Base-by-base conservation (phyloP, 30 jellyfish, hydroid and myxozoan genomes). In the Haliclystus octoradiatus region DNA sequence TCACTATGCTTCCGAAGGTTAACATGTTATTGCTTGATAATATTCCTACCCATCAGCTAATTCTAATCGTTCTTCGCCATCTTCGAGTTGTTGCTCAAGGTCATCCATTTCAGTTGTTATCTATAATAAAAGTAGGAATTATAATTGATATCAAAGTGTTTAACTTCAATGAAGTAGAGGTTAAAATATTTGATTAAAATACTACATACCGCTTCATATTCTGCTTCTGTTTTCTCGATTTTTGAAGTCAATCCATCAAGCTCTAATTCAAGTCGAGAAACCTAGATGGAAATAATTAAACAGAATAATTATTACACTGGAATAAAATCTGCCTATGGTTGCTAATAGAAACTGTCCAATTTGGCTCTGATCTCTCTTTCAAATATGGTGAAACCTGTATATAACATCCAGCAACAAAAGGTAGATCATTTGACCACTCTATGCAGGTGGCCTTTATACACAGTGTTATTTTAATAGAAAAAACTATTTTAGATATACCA, bases 181-280 rank as follows among this genome's bases (percentile, higher is more conserved):
- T n/a, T n/a, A n/a, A n/a, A n/a, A n/a, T n/a, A n/a, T n/a, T n/a
- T n/a, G n/a, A n/a, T n/a, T n/a, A n/a, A n/a, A n/a, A n/a, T n/a
- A n/a, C n/a, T n/a, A n/a, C n/a, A n/a, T 61, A 80, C 97, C 83
- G 79, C 84, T 52, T 74, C 92, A 74, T 88, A 88, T 34, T 79
- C 82, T 24, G 72, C 79, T 53, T 88, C 97, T 14, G 79, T 93
- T 57, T 81, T 72, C 26, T 57, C 84, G 68, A 77, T 80, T 52
- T 80, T 88, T 52, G 74, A 26, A 31, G 70, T 70, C 26, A 88
- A 76, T 14, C 75, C 97, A 26, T 69, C 89, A 1, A 80, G 83
- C 63, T 88, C 97, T 0, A 83, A n/a, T 70, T 88, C 92, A 12
- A 88, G 82, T 40, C 84, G 68, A n/a, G 81, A 49, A n/a, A 83